Evolutionary conservation across 92 coral and sea anemone genomes (phyloP), one percentile per base, ranked within the genome.

Genomic region (Ricordea florida): DNA sequence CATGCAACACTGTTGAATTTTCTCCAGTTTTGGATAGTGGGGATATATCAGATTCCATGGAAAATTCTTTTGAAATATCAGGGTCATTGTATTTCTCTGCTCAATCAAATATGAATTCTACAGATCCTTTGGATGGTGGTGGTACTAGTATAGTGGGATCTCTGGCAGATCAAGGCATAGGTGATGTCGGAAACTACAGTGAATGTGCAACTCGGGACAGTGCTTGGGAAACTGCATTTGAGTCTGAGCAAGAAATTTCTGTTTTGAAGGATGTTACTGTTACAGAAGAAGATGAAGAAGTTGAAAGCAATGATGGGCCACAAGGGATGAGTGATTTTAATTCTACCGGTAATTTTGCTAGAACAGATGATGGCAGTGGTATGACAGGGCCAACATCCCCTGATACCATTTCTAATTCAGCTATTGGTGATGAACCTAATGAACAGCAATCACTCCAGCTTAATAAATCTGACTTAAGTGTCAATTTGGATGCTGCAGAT

Each of bases 21-120:
- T 70, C 77, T 13, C 77, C 77, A 15, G 55, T 70, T 3, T 40
- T 40, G 15, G 30, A 38, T n/a, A 26, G 23, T 40, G 37, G 18
- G 23, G 30, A 28, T 17, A n/a, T n/a, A n/a, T n/a, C n/a, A n/a
- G n/a, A n/a, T n/a, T 14, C 33, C 2, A 31, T 32, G 36, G 61
- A 67, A 18, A 29, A 70, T 25, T 28, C 64, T 3, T 10, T 14
- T 11, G 77, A 55, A n/a, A 53, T 26, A 16, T 70, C 43, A 10
- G 28, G 27, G 55, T 70, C 77, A 26, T 4, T 70, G 17, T 70
- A 70, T 53, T 27, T 37, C 23, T 70, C 77, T 1, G 77, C 77
- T 2, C 13, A 29, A 8, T 55, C 77, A 18, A 53, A 40, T 26
- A 4, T 70, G 17, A 52, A 55, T 29, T 21, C 11, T 13, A 28